Percentiles rank a stretch among this genome's conserved stretches.
Evolutionary conservation across 2,113 vertebrate genomes (phyloP).

Genomic region (Mobula hypostoma): DNA sequence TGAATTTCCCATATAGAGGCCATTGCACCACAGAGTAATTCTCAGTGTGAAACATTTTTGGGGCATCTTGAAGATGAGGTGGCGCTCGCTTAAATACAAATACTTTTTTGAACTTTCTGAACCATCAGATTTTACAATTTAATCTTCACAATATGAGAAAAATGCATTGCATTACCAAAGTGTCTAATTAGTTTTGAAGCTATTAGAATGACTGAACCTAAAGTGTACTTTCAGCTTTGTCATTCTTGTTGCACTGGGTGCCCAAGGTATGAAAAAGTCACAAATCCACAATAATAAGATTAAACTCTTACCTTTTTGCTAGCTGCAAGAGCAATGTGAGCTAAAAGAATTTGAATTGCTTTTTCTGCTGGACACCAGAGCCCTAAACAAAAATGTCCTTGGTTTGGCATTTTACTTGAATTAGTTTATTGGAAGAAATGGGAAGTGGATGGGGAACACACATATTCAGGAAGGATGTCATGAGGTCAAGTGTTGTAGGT

Average conservation of each 20-base stretch:
- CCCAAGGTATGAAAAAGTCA: neutral
- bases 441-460: neutral
- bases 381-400: neutral
- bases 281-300: neutral
- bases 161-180: neutral
- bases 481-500: neutral
- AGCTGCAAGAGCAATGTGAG: neutral
- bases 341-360: neutral
- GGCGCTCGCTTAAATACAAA: neutral
- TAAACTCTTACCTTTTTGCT: slow-evolving; percentile 1
- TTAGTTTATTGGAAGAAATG: neutral
- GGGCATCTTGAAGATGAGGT: neutral
- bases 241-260: neutral
- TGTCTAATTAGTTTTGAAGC: slow-evolving; percentile 3
- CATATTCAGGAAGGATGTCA: neutral
- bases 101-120: neutral
- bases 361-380: neutral
- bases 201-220: neutral
- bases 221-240: slow-evolving; percentile 14
- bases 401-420: neutral
- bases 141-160: neutral
- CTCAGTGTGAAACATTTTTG: neutral
- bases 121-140: neutral
- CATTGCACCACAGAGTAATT: slow-evolving; percentile 13
- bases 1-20: neutral